These are phyloP conservation scores for Fulica atra DNA, from an alignment of 2,113 vertebrate species.

Conservation along the genomic window DNA sequence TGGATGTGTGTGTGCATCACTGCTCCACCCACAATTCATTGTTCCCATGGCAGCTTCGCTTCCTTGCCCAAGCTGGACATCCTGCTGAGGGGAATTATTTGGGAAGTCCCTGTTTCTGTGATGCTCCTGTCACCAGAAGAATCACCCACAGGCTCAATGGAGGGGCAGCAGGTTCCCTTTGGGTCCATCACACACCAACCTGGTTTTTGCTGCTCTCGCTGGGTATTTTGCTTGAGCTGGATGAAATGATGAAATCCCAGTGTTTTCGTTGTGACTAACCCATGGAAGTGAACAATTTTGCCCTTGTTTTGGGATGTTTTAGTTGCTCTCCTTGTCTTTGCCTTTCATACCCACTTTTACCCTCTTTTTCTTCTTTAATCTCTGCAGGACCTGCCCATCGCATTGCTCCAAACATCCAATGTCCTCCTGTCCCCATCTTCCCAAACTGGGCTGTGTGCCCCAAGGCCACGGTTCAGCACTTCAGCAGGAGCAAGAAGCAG, in stretches of 20 bases:
- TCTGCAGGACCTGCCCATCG: neutral
- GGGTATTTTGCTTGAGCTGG: slow-evolving; percentile 44
- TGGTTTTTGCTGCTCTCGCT: neutral
- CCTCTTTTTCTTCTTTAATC: neutral
- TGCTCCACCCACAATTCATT: neutral
- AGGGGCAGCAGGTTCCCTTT: neutral
- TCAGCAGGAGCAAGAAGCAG: neutral
- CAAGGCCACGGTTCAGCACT: neutral
- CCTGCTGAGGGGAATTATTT: neutral
- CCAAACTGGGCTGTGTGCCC: neutral
- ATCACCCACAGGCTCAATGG: accelerated
- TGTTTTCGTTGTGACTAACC: slow-evolving; percentile 61
- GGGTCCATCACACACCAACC: accelerated
- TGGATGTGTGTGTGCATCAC: accelerated
- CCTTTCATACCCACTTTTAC: neutral
- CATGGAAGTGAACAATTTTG: slow-evolving; percentile 41
- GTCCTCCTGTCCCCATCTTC: neutral
- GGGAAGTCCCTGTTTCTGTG: neutral
- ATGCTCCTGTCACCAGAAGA: neutral
- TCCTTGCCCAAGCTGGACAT: neutral
- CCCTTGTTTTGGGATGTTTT: slow-evolving; percentile 27
- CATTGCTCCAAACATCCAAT: neutral
- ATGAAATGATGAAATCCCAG: slow-evolving; percentile 53
- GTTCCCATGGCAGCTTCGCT: neutral
- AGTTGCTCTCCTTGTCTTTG: neutral